These are phyloP conservation scores for Spea bombifrons DNA, from an alignment of 2,113 vertebrate species.

Conservation along the genomic window DNA sequence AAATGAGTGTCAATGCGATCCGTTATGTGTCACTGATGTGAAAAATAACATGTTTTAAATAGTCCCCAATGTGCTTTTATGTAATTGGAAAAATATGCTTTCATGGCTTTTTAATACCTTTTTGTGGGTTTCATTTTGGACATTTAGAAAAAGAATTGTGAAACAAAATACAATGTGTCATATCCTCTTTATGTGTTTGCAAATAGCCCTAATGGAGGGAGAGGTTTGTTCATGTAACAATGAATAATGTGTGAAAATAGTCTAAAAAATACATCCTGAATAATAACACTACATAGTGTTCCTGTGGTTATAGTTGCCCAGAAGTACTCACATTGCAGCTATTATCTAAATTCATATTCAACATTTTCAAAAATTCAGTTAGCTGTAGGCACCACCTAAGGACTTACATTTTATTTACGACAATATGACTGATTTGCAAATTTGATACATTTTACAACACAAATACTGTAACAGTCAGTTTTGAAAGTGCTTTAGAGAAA, in stretches of 20 bases:
- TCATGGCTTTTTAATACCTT: conserved; percentile 1
- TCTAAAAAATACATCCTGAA: neutral
- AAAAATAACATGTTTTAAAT: conserved; percentile 5
- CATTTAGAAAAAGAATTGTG: conserved; percentile 15
- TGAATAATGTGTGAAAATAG: neutral
- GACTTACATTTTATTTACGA: neutral
- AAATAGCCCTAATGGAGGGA: conserved; percentile 8
- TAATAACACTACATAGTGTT: neutral
- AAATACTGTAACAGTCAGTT: too few relatives aligned
- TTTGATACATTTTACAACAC: too few relatives aligned
- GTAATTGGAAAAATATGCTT: conserved; percentile 30
- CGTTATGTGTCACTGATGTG: conserved; percentile 24
- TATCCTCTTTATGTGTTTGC: neutral
- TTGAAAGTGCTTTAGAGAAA: too few relatives aligned
- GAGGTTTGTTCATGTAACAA: conserved; percentile 5
- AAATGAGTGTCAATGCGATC: conserved; percentile 27
- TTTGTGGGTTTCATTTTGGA: neutral
- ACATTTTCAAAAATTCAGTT: neutral
- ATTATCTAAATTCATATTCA: too few relatives aligned
- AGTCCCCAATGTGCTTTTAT: conserved; percentile 18
- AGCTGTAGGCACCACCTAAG: neutral
- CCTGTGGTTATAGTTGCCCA: neutral
- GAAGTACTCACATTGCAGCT: too few relatives aligned
- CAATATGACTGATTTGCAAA: too few relatives aligned
- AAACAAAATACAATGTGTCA: conserved; percentile 1